Evolutionary conservation across 1,140 invertebrate genomes (phyloP).

Genomic region (Heliothis subflexa): DNA sequence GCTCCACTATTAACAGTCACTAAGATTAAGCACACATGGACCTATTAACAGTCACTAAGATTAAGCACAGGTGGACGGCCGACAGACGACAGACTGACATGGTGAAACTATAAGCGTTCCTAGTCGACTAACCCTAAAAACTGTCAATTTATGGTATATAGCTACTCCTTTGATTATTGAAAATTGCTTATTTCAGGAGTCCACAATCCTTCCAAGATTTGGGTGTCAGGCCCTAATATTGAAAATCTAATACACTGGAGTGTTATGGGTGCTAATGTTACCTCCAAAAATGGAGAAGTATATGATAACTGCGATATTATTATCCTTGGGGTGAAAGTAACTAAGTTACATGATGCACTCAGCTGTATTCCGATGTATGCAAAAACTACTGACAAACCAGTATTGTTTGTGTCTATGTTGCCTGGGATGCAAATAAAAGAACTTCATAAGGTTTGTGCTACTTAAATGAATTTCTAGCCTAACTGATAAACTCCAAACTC

Average conservation of each 20-base stretch:
- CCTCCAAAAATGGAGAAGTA: slow-evolving; percentile 88
- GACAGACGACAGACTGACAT: too few relatives aligned
- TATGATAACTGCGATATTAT: slow-evolving; percentile 90
- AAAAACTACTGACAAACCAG: slow-evolving; percentile 74
- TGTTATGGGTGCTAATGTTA: slow-evolving; percentile 87
- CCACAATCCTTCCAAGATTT: slow-evolving; percentile 87
- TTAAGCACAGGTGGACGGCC: too few relatives aligned
- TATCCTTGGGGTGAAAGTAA: slow-evolving; percentile 95
- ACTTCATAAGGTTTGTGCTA: slow-evolving; percentile 87
- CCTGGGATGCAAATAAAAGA: slow-evolving; percentile 91
- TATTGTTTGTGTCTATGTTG: slow-evolving; percentile 92
- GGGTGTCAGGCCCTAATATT: slow-evolving; percentile 90
- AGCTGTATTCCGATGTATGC: slow-evolving; percentile 59
- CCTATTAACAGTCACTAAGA: too few relatives aligned
- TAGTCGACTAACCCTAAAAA: background rate
- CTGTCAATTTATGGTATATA: background rate
- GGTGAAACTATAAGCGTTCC: too few relatives aligned
- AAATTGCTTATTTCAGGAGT: slow-evolving; percentile 80
- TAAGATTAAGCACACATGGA: too few relatives aligned
- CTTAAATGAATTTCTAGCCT: too few relatives aligned
- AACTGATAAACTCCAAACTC: background rate
- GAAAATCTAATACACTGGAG: slow-evolving; percentile 89
- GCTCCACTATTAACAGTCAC: too few relatives aligned
- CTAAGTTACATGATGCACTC: slow-evolving; percentile 89
- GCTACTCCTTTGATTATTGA: slow-evolving; percentile 5